A percentile compares a stretch with the other conserved stretches of the same genome.
Conservation (phyloP, 2,888 invertebrate genomes). For the Xestia rhomboidea region DNA sequence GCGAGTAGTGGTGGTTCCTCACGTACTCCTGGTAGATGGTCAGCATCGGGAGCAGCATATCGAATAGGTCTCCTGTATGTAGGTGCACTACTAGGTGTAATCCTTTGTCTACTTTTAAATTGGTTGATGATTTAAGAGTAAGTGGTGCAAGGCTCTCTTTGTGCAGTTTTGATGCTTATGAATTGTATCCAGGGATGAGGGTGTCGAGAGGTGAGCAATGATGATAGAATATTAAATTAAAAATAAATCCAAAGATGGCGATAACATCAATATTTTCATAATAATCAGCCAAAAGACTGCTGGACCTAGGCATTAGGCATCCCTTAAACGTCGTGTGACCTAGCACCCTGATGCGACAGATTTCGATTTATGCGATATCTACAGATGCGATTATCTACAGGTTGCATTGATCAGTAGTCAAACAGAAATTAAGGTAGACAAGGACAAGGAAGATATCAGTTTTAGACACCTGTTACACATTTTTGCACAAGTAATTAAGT, state of each 20-base stretch:
- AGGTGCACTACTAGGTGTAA: slow-evolving; percentile 74
- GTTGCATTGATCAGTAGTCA: neutral
- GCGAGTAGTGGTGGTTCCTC: slow-evolving; percentile 97
- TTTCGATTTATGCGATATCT: too few species aligned
- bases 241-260: neutral
- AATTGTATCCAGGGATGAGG: neutral
- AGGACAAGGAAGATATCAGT: neutral
- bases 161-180: neutral
- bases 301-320: neutral
- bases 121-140: neutral
- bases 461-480: neutral
- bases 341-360: neutral
- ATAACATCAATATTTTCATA: neutral
- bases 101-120: slow-evolving; percentile 45
- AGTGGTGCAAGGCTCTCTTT: neutral
- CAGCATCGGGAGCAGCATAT: slow-evolving; percentile 98
- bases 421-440: neutral
- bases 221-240: neutral
- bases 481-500: neutral
- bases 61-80: slow-evolving; percentile 96
- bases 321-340: neutral
- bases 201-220: neutral
- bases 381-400: too few species aligned
- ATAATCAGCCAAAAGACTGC: neutral
- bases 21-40: slow-evolving; percentile 99